phyloP scores from a whole-genome alignment of 2,888 invertebrate species.

The Agonum fuliginosum region DNA sequence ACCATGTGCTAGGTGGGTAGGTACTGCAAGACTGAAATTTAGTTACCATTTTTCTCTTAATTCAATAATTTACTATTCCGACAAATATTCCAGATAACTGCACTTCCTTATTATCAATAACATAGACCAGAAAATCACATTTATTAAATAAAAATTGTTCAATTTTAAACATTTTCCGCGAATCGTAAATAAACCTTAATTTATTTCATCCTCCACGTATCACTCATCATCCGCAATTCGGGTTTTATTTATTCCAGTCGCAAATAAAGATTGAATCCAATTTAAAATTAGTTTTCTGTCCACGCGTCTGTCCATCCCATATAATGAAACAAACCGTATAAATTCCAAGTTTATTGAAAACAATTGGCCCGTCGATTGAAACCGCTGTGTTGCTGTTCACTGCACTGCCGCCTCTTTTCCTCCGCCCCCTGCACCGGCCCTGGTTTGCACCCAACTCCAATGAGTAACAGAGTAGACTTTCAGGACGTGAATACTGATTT shows the following conservation, averaged over 20 bases:
- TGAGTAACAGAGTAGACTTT: slow-evolving; percentile 21
- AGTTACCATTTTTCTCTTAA: no score
- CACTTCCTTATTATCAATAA: no score
- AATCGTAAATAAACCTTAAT: background rate
- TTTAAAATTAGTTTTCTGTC: slow-evolving; percentile 38
- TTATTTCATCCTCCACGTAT: background rate
- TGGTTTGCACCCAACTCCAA: background rate
- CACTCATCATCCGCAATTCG: slow-evolving; percentile 17
- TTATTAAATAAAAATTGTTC: no score
- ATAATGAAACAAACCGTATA: slow-evolving; percentile 53
- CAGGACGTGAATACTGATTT: slow-evolving; percentile 47
- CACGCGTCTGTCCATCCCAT: slow-evolving; percentile 41
- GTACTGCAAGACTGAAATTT: no score
- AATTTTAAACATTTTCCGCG: background rate
- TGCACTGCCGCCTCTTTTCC: background rate
- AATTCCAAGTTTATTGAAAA: slow-evolving; percentile 54
- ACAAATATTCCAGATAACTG: no score
- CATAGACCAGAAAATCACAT: no score
- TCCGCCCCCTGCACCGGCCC: background rate
- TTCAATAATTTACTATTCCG: no score
- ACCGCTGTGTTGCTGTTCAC: no score
- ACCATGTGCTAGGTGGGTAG: no score
- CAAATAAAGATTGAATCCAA: slow-evolving; percentile 35
- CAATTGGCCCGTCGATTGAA: slow-evolving; percentile 48
- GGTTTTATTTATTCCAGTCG: slow-evolving; percentile 25